Evolutionary conservation across 2,113 vertebrate genomes (phyloP).

Genomic region (Silurus asotus): DNA sequence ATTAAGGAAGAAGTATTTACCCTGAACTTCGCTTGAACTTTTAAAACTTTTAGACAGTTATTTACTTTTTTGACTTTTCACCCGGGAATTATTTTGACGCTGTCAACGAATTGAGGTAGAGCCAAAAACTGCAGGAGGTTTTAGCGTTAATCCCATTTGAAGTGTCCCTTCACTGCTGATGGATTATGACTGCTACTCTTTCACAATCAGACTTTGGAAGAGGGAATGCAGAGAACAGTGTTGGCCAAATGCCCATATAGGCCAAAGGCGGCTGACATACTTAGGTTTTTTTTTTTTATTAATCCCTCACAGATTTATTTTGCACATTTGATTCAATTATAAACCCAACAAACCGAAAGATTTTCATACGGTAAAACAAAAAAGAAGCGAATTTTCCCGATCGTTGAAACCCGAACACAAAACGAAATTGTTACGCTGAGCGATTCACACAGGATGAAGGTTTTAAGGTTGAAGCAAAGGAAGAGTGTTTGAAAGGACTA

Average conservation of each 20-base stretch:
- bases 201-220: constrained; percentile 58
- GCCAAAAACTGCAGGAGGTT: constrained; percentile 47
- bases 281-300: constrained; percentile 44
- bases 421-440: not conserved
- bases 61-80: constrained; percentile 36
- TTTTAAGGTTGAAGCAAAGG: not conserved
- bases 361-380: not conserved
- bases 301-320: constrained; percentile 52
- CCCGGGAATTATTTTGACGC: constrained; percentile 38
- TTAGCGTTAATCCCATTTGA: constrained; percentile 55
- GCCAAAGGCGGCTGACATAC: constrained; percentile 62
- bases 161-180: constrained; percentile 65
- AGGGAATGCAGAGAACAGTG: constrained; percentile 46
- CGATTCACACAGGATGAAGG: not conserved
- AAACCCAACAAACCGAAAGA: constrained; percentile 13
- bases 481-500: constrained; percentile 28
- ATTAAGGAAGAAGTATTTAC: not conserved
- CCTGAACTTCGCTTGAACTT: not conserved
- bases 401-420: not conserved
- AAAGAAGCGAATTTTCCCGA: too few species aligned
- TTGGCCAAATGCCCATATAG: constrained; percentile 65
- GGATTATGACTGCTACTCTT: constrained; percentile 72
- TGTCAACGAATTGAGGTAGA: constrained; percentile 42
- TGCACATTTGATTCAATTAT: constrained; percentile 59
- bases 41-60: not conserved